Evolutionary conservation across 2,113 vertebrate genomes (phyloP), one percentile per base, ranked within the genome.

Genomic region (Proteles cristata): DNA sequence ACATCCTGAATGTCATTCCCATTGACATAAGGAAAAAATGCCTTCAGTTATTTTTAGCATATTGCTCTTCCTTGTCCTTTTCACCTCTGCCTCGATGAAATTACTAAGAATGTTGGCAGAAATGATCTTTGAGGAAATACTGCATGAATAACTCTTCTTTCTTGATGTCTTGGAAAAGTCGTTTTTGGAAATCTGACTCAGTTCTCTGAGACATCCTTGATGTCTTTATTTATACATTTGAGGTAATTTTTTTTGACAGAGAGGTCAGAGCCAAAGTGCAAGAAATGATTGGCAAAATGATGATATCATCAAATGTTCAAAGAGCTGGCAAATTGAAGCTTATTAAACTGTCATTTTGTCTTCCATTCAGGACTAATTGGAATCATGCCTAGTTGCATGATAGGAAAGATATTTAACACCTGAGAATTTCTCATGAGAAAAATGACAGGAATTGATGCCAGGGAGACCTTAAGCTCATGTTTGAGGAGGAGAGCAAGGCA

Each of bases 301-400:
- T 98, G 98, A 99, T 98, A 98, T 98, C 98, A 98, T 98, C 97
- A 97, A 45, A 88, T 97, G 99, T 99, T 99, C 98, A 99, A 99
- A 99, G 99, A 55, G 39, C 96, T 97, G 98, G 98, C 98, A 98
- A 98, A 98, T 98, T 98, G 98, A 98, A 97, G 97, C 98, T 98
- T 97, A 98, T 98, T 98, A 98, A 94, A 77, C 90, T 98, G 97
- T 98, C 98, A 97, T 98, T 98, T 98, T 97, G 98, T 98, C 98
- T 96, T 98, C 97, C 65, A 92, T 98, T 98, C 98, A 74, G 97
- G 88, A 68, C 98, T 98, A 98, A 98, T 98, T 98, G 98, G 98
- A 98, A 97, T 98, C 98, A 98, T 98, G 93, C 98, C 97, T 97
- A 89, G 43, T 87, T 97, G 96, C 95, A 85, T 94, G 98, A 98